Evolutionary conservation across 2,888 invertebrate species (phyloP), one percentile per base, ranked within the genome.

Genomic region (Papilio elwesi): DNA sequence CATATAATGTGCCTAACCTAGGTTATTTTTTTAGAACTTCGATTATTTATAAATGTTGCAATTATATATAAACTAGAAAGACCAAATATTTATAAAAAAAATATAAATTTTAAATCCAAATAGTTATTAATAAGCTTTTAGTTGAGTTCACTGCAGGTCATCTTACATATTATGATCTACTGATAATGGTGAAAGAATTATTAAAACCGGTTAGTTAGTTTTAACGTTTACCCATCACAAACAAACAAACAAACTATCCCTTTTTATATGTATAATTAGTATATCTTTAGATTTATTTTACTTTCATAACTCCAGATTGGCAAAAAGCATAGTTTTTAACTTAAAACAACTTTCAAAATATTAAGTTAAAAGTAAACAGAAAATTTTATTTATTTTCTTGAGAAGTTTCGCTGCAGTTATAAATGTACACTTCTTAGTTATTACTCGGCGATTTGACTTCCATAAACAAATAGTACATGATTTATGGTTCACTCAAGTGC

Each of bases 1-100:
- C 81, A 78, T 75, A 74, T 74, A 73, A 49, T 71, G 74, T 68
- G 76, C 75, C 74, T 78, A 76, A 73, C 75, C 73, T 76, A 76
- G 74, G 75, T 76, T 76, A 78, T 26, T 68, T 74, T 75, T 70
- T 67, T 70, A 53, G 15, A 11, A 55, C 16, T 64, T 59, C 26
- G 43, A 57, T 64, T 69, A 69, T 69, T 69, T 69, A 57, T 64
- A 64, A 52, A 43, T 26, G 10, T 57, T 52, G 12, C 59, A 38
- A 55, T 69, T 55, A 66, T 69, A 73, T 59, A 73, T 26, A 26
- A 26, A 26, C 4, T 26, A 26, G 4, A 26, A 26, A 26, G 4
- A 26, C 26, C 26, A 26, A 26, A 26, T 26, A 26, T 26, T 26
- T 2, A 26, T 26, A 2, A 26, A 26, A 26, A 4, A 4, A 26